Percentiles rank a stretch among this genome's conserved stretches.
These are phyloP conservation scores for Myotis davidii DNA, from an alignment of 2,113 vertebrate genomes.

Conservation along the genomic window DNA sequence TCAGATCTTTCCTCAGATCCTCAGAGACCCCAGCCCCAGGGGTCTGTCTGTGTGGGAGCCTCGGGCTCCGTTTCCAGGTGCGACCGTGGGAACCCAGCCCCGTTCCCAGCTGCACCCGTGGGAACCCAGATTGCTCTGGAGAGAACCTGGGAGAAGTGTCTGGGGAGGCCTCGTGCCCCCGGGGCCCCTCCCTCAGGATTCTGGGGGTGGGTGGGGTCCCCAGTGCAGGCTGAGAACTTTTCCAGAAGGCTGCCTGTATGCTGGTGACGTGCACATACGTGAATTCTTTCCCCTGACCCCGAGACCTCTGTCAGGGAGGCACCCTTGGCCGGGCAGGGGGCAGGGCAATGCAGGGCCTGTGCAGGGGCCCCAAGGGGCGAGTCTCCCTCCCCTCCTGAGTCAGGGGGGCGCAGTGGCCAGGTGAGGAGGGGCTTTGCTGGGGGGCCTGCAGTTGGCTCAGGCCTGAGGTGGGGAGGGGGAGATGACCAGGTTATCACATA, in stretches of 20 bases:
- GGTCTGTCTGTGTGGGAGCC: not conserved
- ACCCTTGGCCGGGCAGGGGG: fast-evolving
- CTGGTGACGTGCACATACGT: fast-evolving
- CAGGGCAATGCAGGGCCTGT: not conserved
- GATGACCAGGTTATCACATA: not conserved
- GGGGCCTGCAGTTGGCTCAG: not conserved
- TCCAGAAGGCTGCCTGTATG: not conserved
- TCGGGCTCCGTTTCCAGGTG: too few relatives aligned
- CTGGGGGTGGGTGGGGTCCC: not conserved
- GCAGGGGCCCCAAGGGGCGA: not conserved
- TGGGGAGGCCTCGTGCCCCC: not conserved
- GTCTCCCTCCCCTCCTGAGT: too few relatives aligned
- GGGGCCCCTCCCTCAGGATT: fast-evolving
- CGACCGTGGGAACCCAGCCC: not conserved
- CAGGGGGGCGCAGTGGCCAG: fast-evolving
- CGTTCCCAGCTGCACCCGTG: too few relatives aligned
- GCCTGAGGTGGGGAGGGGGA: not conserved
- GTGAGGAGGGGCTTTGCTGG: not conserved
- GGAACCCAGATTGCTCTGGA: not conserved
- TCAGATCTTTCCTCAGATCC: not conserved
- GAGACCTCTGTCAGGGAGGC: not conserved
- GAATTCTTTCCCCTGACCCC: not conserved
- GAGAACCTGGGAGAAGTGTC: too few relatives aligned
- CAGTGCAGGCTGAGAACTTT: not conserved
- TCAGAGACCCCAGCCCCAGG: not conserved